These are phyloP conservation scores for Diuraphis noxia DNA, from an alignment of 1,140 invertebrate species.

Conservation along the genomic window DNA sequence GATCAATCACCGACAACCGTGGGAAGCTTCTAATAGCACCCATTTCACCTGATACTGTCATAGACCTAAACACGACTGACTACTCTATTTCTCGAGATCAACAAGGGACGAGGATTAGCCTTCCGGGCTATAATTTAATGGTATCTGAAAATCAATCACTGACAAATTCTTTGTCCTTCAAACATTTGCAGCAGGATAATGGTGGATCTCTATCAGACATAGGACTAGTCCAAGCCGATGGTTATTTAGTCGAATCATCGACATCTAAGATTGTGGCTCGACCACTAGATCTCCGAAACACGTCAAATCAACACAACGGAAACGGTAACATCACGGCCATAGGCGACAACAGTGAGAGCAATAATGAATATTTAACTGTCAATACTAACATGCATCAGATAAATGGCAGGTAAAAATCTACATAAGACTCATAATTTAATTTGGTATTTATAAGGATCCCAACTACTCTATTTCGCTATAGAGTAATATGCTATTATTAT, in stretches of 20 bases:
- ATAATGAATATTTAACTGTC: background rate
- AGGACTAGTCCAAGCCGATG: background rate
- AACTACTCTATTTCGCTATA: background rate
- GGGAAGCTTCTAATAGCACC: background rate
- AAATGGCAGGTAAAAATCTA: background rate
- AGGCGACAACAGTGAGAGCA: background rate
- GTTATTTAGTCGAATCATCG: background rate
- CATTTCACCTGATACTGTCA: background rate
- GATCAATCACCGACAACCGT: background rate
- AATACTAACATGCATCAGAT: background rate
- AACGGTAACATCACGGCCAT: background rate
- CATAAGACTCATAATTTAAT: background rate
- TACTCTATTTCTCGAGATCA: background rate
- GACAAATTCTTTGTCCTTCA: background rate
- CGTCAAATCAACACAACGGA: background rate
- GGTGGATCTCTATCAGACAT: background rate
- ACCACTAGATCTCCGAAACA: background rate
- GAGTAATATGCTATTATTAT: too few relatives aligned
- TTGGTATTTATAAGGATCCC: background rate
- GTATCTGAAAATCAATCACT: background rate
- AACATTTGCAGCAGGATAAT: background rate
- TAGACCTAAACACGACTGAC: background rate
- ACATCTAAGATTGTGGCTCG: background rate
- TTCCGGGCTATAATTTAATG: background rate
- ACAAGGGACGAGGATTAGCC: background rate